These are phyloP conservation scores for Sialis lutaria DNA, from an alignment of 2,888 invertebrate genomes.

Conservation along the genomic window DNA sequence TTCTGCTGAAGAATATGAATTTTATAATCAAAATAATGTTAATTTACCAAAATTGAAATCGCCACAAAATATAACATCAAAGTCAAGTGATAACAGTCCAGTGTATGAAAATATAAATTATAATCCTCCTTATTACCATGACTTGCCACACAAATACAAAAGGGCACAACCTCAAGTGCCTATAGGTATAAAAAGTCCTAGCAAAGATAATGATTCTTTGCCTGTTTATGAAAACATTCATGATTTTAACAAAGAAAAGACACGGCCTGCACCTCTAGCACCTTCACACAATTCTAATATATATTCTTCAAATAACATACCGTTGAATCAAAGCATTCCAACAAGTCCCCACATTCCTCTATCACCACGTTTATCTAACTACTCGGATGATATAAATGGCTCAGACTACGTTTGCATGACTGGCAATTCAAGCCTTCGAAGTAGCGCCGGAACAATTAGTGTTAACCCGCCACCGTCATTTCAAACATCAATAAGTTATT, in stretches of 20 bases:
- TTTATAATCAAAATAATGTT: conserved; percentile 55
- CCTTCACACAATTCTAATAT: conserved; percentile 16
- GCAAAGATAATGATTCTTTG: conserved; percentile 20
- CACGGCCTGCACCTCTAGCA: conserved; percentile 25
- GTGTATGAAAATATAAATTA: conserved; percentile 70
- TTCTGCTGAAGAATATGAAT: conserved; percentile 28
- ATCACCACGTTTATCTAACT: conserved; percentile 7
- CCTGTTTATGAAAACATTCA: conserved; percentile 33
- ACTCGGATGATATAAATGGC: conserved; percentile 41
- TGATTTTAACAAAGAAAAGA: conserved; percentile 17
- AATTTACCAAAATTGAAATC: conserved; percentile 64
- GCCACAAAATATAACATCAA: conserved; percentile 52
- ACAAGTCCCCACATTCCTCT: conserved; percentile 15
- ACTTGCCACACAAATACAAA: conserved; percentile 26
- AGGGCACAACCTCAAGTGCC: conserved; percentile 31
- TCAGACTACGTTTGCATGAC: conserved; percentile 77
- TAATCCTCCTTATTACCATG: conserved; percentile 42
- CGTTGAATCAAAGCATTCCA: no score
- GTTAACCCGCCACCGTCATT: conserved; percentile 23
- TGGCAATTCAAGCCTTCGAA: conserved; percentile 36
- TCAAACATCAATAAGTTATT: conserved; percentile 24
- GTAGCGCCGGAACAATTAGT: conserved; percentile 24
- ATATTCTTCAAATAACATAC: neutral
- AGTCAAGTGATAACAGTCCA: conserved; percentile 30
- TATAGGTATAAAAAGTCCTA: conserved; percentile 27